Percentiles rank a stretch among this genome's conserved stretches.
These are phyloP conservation scores for Pheosia gnoma DNA, from an alignment of 2,888 invertebrate genomes.

Conservation along the genomic window DNA sequence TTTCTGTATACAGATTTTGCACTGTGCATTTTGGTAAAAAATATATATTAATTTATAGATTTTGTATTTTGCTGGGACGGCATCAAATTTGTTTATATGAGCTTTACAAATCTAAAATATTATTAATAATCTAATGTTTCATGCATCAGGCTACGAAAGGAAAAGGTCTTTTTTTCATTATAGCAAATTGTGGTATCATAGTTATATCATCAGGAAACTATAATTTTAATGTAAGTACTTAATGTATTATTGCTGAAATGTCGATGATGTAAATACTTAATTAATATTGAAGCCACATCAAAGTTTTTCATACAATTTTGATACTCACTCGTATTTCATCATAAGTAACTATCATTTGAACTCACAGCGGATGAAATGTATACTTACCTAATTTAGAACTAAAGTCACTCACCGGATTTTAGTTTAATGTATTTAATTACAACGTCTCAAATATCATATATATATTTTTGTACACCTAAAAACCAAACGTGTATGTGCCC, in stretches of 20 bases:
- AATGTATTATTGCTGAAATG: not conserved
- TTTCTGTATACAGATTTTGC: constrained; percentile 53
- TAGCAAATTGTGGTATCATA: not conserved
- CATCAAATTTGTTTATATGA: not conserved
- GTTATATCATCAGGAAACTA: not conserved
- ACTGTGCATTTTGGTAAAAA: constrained; percentile 28
- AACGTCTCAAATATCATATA: constrained; percentile 2
- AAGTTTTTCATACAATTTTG: not conserved
- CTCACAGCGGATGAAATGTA: not conserved
- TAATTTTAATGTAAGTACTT: not conserved
- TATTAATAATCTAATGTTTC: not conserved
- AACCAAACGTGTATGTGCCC: not conserved
- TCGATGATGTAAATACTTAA: not conserved
- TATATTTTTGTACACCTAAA: not conserved
- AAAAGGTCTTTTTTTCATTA: not conserved
- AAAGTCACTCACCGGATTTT: not conserved
- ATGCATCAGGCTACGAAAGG: not conserved
- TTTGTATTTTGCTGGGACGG: too few species aligned
- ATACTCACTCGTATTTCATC: not conserved
- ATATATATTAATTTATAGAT: too few species aligned
- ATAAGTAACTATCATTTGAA: not conserved
- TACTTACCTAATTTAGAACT: not conserved
- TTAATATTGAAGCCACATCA: too few species aligned
- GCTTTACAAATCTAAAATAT: not conserved
- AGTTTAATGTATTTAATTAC: constrained; percentile 2